Evolutionary conservation across 2,888 invertebrate species (phyloP), one percentile per base, ranked within the genome.

Genomic region (Aspidiotus destructor): DNA sequence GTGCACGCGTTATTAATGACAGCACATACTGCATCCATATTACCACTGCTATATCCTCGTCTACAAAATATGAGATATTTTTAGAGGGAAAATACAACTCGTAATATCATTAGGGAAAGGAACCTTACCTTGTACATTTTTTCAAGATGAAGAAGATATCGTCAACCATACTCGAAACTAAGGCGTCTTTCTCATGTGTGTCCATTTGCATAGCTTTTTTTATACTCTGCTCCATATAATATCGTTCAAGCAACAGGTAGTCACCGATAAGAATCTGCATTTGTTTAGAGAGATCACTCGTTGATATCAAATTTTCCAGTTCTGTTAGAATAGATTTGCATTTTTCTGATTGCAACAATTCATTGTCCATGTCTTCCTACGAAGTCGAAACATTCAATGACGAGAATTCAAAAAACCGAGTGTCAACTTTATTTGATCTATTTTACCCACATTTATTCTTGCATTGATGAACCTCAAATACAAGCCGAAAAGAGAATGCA

Each of bases 101-200:
- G 13, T 52, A n/a, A 52, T 15, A 52, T 5, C 52, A 52, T 15
- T 15, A 13, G 11, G 13, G 52, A 5, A 52, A 52, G 5, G n/a
- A 52, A 52, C 11, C 65, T 6, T 52, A 86, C 90, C 89, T 83
- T 63, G 97, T 89, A 74, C 95, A 93, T 80, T 98, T 98, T 74
- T 94, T 87, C 3, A 97, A 86, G 73, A 99, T 94, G 77, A 93
- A 99, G 79, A 98, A 98, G 0, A 96, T 89, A 78, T 99, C 98
- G 77, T 99, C 99, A 0, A 98, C 90, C 81, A 99, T 87, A 73
- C 92, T 95, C 3, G 95, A 94, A 1, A 87, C 87, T 72, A 86
- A 83, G 70, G 85, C 85, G 7, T 86, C 86, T n/a, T 82, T 79
- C 73, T 89, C 88, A 41, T 86, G 80, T 0, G 82, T 79, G 74